Percentiles rank a stretch among this genome's conserved stretches.
phyloP scores from a whole-genome alignment of 2,113 vertebrate genomes.

The Zingel zingel region DNA sequence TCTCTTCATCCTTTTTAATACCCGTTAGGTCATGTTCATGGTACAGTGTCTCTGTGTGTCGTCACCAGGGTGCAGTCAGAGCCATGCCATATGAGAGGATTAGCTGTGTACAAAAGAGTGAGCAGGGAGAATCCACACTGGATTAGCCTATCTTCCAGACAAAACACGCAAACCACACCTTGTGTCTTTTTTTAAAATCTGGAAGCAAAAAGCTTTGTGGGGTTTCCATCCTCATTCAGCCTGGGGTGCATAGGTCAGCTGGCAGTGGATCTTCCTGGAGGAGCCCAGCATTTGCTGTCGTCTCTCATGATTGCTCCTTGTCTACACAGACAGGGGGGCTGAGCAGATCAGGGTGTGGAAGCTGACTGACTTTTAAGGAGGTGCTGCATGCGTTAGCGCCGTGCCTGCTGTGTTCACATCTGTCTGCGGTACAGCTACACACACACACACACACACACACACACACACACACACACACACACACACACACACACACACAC shows the following conservation, averaged over 20 bases:
- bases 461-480: constrained; percentile 29
- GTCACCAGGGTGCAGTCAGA: constrained; percentile 20
- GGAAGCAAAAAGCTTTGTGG: not conserved
- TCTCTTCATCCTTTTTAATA: constrained; percentile 21
- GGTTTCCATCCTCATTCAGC: constrained; percentile 2
- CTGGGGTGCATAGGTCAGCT: constrained; percentile 21
- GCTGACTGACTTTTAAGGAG: constrained; percentile 49
- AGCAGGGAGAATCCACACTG: constrained; percentile 29
- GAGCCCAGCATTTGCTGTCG: constrained; percentile 25
- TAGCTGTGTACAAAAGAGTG: constrained; percentile 55
- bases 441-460: constrained; percentile 27
- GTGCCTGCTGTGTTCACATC: constrained; percentile 62
- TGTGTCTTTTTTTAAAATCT: constrained; percentile 25
- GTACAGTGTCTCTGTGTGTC: constrained; percentile 10
- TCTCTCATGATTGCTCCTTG: constrained; percentile 42
- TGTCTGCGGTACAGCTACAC: constrained; percentile 33
- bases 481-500: not conserved
- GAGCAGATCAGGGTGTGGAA: constrained; percentile 21
- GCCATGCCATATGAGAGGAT: constrained; percentile 50
- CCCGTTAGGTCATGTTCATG: not conserved
- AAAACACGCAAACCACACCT: constrained; percentile 30
- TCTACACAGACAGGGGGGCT: constrained; percentile 20
- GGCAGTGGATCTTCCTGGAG: constrained; percentile 1
- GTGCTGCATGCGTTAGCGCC: constrained; percentile 36
- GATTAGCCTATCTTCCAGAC: constrained; percentile 56